Conservation (phyloP, 2,888 invertebrate species). For the Melanargia galathea region DNA sequence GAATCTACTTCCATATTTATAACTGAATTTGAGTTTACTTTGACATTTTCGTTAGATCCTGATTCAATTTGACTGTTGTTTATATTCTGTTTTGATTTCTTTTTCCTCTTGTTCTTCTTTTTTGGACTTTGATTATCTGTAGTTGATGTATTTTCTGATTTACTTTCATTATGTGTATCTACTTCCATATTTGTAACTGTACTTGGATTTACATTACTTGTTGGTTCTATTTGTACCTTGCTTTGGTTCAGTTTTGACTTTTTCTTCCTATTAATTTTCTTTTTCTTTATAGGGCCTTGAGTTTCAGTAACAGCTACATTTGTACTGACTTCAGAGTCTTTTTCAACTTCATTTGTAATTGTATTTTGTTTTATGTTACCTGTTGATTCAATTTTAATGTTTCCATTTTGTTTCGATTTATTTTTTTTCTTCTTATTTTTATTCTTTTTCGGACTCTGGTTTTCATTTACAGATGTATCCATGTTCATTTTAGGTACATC, state of each 20-base stretch:
- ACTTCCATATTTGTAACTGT: not conserved
- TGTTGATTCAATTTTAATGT: not conserved
- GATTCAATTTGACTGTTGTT: not conserved
- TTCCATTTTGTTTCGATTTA: not conserved
- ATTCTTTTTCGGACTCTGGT: conserved; percentile 1
- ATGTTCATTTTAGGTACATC: not conserved
- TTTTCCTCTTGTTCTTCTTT: conserved; percentile 5
- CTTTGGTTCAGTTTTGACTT: not conserved
- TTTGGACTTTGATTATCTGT: not conserved
- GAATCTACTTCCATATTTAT: conserved; percentile 6
- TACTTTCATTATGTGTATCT: not conserved
- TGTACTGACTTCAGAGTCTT: not conserved
- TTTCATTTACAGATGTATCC: not conserved
- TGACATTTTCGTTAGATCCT: not conserved
- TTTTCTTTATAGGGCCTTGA: not conserved
- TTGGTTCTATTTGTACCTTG: not conserved
- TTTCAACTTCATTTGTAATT: not conserved
- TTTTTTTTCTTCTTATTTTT: not conserved
- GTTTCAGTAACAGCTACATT: not conserved
- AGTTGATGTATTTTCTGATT: not conserved
- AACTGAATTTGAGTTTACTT: not conserved
- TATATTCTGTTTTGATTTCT: not conserved
- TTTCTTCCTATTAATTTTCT: not conserved
- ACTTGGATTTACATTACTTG: not conserved
- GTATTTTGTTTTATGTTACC: not conserved